Evolutionary conservation across 2,888 invertebrate genomes (phyloP), one percentile per base, ranked within the genome.

Genomic region (Drosophila bunnanda): DNA sequence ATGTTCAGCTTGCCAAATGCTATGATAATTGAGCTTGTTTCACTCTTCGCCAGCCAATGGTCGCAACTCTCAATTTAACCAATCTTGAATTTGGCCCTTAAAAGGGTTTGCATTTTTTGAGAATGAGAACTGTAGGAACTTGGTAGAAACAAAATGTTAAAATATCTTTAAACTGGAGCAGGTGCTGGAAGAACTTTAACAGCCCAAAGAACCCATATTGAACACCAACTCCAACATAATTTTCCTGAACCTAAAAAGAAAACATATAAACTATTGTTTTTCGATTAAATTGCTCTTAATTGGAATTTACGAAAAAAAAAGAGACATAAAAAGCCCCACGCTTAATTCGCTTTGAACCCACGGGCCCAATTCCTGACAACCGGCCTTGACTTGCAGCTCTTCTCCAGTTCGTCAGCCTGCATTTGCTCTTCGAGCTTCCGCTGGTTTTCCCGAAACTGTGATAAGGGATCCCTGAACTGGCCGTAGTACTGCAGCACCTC

Each of bases 401-500:
- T 93, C 77, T 94, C 93, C 36, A 91, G 93, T 90, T 94, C 93
- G 79, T 92, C 93, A 76, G 94, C 94, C 89, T 95, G 94, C 92
- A 95, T 93, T 91, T 94, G 94, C 81, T 96, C 96, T 89, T 95
- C 93, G 66, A 96, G 93, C 80, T 94, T 94, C 62, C 95, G 94
- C 93, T 98, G 98, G 93, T 98, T 98, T 91, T 97, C 97, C 81
- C 97, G 95, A 93, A 99, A 99, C 78, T 96, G 96, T 66, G 95
- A 95, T 57, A 99, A 94, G 6, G 99, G 99, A 93, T 99, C 96
- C 20, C 97, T 96, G 92, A 97, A 99, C 92, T 97, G 96, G 79
- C 95, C 95, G 93, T 99, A 99, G 93, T 98, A 97, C 60, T 95
- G 95, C 53, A 99, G 93, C 43, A 99, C 99, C 59, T 97, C 97